Evolutionary conservation across 2,797 vertebrate genomes (phyloP).

Genomic region (Smutsia gigantea): DNA sequence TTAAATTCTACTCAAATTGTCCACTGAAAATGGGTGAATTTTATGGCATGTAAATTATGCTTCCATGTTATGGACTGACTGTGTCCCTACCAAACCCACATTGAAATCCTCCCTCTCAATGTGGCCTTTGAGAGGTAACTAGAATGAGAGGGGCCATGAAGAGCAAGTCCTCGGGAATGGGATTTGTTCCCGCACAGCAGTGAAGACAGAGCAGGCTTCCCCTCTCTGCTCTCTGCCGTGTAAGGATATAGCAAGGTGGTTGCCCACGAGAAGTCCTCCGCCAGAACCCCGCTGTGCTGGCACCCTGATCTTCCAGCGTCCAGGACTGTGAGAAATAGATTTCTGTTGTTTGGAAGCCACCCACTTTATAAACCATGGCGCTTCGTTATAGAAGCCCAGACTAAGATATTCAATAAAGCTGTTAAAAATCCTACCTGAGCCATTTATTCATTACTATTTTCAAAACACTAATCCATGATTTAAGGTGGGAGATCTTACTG

Average conservation of each 20-base stretch:
- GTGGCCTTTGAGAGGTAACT: not conserved
- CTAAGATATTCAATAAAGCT: not conserved
- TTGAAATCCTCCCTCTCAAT: not conserved
- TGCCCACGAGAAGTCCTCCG: not conserved
- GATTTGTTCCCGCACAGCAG: not conserved
- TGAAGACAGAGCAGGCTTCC: not conserved
- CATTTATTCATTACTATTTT: slow-evolving; percentile 25
- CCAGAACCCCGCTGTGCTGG: not conserved
- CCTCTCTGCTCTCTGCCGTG: not conserved
- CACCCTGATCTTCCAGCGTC: not conserved
- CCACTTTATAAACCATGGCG: not conserved
- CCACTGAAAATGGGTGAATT: not conserved
- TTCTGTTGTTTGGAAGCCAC: not conserved
- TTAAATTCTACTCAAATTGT: slow-evolving; percentile 24
- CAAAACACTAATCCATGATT: slow-evolving; percentile 40
- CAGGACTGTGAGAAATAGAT: not conserved
- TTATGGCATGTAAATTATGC: not conserved
- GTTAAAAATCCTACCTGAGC: slow-evolving; percentile 27
- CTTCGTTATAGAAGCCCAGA: not conserved
- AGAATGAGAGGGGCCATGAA: not conserved
- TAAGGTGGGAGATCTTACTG: not conserved
- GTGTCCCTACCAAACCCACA: not conserved
- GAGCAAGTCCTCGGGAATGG: not conserved
- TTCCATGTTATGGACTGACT: not conserved
- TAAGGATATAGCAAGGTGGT: not conserved